Base-by-base conservation (phyloP, 2,888 invertebrate species). In the Carabus problematicus region DNA sequence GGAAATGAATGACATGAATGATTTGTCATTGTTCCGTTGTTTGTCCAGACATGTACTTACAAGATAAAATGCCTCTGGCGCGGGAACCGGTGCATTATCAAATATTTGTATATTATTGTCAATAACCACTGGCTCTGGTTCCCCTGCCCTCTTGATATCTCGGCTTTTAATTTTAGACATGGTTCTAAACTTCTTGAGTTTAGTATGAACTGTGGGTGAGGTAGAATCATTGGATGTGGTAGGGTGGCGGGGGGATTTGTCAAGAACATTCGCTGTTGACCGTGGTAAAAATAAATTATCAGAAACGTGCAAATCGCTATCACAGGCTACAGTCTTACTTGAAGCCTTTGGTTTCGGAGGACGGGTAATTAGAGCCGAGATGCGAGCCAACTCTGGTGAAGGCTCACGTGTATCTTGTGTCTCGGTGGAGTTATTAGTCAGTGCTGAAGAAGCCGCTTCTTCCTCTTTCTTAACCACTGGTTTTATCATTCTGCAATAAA, bases 341-440 rank as follows among this genome's bases (percentile, higher is more conserved):
- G 68, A 59, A 14, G 79, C 84, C 81, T 91, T 92, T 71, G 85
- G 88, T 78, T 93, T 93, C 1, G 92, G 92, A 63, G 93, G 93
- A 72, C 93, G 85, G 3, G 93, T 93, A 43, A 94, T 91, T 70
- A 94, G 81, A 19, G 94, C 92, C 8, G 93, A 91, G 78, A 94
- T 93, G 79, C 91, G 89, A 9, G 93, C 94, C 72, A 94, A 81
- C 77, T 93, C 93, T 8, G 94, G 93, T 40, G 93, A 92, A 42
- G 88, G 86, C 77, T 92, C 92, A 67, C 90, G 85, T 75, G 88
- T 88, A 52, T 84, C 82, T 41, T 85, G 82, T 52, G 70, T 62
- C 71, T 77, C 72, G 74, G 81, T 79, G 16, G 79, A 75, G 8
- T 81, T 77, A 12, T 79, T 79, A 11, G 79, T 79, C 29, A 80